Base-by-base conservation (phyloP, 2,797 vertebrate genomes). In the Hydrocynus forskahlii region DNA sequence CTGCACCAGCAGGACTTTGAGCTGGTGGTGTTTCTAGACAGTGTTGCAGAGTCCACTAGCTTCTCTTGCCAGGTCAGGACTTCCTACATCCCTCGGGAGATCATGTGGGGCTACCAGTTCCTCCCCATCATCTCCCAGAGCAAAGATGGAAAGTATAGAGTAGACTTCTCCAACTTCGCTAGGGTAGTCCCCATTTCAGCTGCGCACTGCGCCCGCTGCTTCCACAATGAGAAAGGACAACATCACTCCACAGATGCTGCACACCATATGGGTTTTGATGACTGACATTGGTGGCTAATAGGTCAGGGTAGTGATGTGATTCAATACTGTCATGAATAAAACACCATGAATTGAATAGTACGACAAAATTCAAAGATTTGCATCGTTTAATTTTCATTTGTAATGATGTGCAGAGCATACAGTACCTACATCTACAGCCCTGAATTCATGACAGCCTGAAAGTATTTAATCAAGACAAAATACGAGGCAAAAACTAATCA, bases 121-220 rank as follows among this genome's bases (percentile, higher is more conserved):
- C 90, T 96, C 75, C 96, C 97, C 45, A 96, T 99, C 0, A 97
- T 99, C 78, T 98, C 97, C 60, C 96, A 94, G 87, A 97, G 95
- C 88, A 97, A 97, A 86, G 96, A 97, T 89, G 96, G 97, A 69
- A 99, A 96, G 85, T 98, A 99, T 85, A 92, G 93, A 81, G 96
- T 99, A 0, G 97, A 99, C 78, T 99, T 99, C 87, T 96, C 96
- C 71, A 99, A 99, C 91, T 99, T 99, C 83, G 95, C 96, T 84
- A 98, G 97, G 86, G 95, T 97, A 0, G 83, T 95, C 25, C 95
- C 95, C 0, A 95, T 97, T 79, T 92, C 96, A 7, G 98, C 97
- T 0, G 95, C 97, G 0, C 97, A 99, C 85, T 99, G 97, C 3
- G 93, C 96, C 67, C 94, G 95, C 88, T 99, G 97, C 74, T 96